A percentile compares a stretch with the other conserved stretches of the same genome.
Conservation (phyloP, 2,888 invertebrate genomes). For the Heliconius erato region DNA sequence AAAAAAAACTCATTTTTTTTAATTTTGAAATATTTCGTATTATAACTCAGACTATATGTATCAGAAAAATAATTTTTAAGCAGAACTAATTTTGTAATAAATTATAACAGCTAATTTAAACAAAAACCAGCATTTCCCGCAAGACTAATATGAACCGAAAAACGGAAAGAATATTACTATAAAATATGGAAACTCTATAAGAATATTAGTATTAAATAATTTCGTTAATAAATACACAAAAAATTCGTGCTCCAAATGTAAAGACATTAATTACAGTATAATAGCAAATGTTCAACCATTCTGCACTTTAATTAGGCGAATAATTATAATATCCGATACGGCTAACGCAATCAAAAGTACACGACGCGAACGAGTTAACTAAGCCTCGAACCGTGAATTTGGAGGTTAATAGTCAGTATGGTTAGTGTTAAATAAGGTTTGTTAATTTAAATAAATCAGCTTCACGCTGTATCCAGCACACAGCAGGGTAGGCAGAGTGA, state of each 20-base stretch:
- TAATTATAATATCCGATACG: conserved; percentile 32
- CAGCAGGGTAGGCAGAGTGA: no score
- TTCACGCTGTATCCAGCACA: no score
- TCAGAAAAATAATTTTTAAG: no score
- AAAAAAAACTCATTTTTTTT: no score
- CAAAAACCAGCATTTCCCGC: no score
- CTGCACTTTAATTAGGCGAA: conserved; percentile 12
- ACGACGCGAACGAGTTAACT: conserved; percentile 22
- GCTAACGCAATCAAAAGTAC: conserved; percentile 32
- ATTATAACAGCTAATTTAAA: no score
- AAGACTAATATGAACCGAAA: no score
- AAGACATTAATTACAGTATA: conserved; percentile 17
- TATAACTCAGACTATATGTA: no score
- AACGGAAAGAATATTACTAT: no score
- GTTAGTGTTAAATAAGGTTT: neutral
- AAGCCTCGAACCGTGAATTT: conserved; percentile 22
- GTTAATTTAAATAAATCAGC: neutral
- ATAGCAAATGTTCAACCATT: conserved; percentile 24
- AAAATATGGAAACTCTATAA: neutral
- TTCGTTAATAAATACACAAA: neutral
- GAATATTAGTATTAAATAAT: neutral
- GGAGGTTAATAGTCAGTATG: neutral
- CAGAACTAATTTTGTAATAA: no score
- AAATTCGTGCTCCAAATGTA: neutral
- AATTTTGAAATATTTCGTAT: no score